Base-by-base conservation (phyloP, 2,888 invertebrate genomes). In the Dasypolia templi region DNA sequence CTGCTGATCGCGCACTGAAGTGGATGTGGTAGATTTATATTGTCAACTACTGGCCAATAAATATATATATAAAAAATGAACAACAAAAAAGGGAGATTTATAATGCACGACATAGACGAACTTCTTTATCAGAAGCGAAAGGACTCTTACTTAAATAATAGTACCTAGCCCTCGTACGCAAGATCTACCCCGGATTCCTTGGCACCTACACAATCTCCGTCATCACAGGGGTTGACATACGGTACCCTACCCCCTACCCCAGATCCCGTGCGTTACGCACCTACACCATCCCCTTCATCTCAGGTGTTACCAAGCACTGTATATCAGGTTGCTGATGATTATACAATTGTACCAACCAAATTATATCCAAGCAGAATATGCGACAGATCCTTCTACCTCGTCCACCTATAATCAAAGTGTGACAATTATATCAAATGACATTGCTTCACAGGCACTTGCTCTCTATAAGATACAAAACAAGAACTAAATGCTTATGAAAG, bases 1-100 rank as follows among this genome's bases (percentile, higher is more conserved):
- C n/a, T n/a, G n/a, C n/a, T n/a, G 71, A 73, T 78, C 82, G 68
- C 78, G 68, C 75, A 74, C 73, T 72, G 83, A 83, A 75, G 65
- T 68, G 53, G 67, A 83, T 61, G 70, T 81, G 70, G 80, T 81
- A 59, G n/a, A n/a, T 42, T 74, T 67, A 79, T 75, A 66, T 32
- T 65, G 72, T 63, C 72, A 79, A 79, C 17, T 58, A 72, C 72
- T 59, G 65, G 61, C 72, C 62, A 82, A 72, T 61, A 66, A 64
- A 72, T n/a, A n/a, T n/a, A n/a, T n/a, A 46, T 66, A 35, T 35
- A 74, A 67, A 67, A 74, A 68, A 17, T 70, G 29, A 55, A 55
- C 55, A 66, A 53, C 53, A 65, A 53, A 51, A 65, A 65, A 65
- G 65, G 65, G 65, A 65, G 65, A 53, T n/a, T 12, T 65, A 65